phyloP scores from a whole-genome alignment of 2,888 invertebrate species.

The Clostera curtula region DNA sequence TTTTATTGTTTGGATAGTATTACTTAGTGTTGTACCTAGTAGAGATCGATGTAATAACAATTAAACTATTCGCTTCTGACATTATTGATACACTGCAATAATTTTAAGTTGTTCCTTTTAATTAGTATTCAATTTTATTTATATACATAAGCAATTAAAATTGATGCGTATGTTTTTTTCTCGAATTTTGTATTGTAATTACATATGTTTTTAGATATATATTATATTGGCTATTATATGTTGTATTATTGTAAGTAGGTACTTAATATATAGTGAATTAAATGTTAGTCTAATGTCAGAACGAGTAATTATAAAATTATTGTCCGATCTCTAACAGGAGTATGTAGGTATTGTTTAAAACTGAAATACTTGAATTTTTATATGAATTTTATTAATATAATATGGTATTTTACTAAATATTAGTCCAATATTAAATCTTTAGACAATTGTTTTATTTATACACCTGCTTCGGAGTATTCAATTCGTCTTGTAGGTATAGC shows the following conservation, averaged over 20 bases:
- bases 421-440: conserved; percentile 73
- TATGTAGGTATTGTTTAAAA: conserved; percentile 62
- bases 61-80: conserved; percentile 9
- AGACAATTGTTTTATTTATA: conserved; percentile 49
- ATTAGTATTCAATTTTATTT: conserved; percentile 8
- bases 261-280: too few relatives aligned
- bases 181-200: conserved; percentile 6
- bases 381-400: conserved; percentile 73
- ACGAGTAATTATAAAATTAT: conserved; percentile 10
- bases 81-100: conserved; percentile 7
- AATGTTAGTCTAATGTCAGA: too few relatives aligned
- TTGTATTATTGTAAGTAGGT: too few relatives aligned
- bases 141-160: conserved; percentile 8
- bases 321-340: conserved; percentile 16
- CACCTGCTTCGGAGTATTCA: too few relatives aligned
- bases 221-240: too few relatives aligned
- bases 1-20: conserved; percentile 33
- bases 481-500: too few relatives aligned
- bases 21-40: conserved; percentile 26
- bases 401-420: conserved; percentile 74
- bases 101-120: conserved; percentile 23
- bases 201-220: conserved; percentile 4
- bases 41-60: conserved; percentile 10
- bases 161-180: conserved; percentile 4
- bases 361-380: conserved; percentile 70